Evolutionary conservation across 2,113 vertebrate genomes (phyloP), one percentile per base, ranked within the genome.

Genomic region (Ornithorhynchus anatinus): DNA sequence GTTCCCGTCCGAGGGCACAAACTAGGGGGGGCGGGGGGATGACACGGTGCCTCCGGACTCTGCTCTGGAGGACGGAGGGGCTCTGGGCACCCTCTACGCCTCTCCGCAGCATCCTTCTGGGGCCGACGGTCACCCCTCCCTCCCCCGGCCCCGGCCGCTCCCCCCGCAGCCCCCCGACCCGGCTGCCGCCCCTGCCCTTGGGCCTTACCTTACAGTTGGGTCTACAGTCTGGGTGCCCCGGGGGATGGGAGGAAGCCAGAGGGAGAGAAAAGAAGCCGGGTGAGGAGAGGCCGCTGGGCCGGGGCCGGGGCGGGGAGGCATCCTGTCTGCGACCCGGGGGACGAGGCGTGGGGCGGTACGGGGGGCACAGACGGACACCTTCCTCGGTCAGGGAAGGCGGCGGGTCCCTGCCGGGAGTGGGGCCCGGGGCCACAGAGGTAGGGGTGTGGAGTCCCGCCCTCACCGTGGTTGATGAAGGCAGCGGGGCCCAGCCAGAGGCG

Each of bases 381-480:
- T 7, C 20, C 14, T 10, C 10, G 15, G 10, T 35, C 15, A 23
- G 17, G 43, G 14, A 22, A 12, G 36, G 39, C 2, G 22, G 12
- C n/a, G 29, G 22, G 47, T 13, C 22, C 39, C 36, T 4, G 44
- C 10, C 4, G 19, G 37, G n/a, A 25, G 15, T 16, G 51, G 22
- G 29, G 43, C 13, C 8, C 33, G 16, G 31, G 14, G 32, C 42
- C 58, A 7, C 7, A 50, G 5, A 4, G 10, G 23, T 16, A 27
- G 23, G 4, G 13, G 13, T 15, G 1, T 1, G 8, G 32, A 7
- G 10, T 35, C 40, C 9, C 9, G 6, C 3, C 13, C 74, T 72
- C 86, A 97, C 96, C 96, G 3, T 98, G 96, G 90, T 97, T 98
- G 71, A 98, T 97, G 84, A 98, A 98, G 48, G 96, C 96, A 0